Percentiles rank a stretch among this genome's conserved stretches.
Evolutionary conservation across 2,888 invertebrate genomes (phyloP).

Genomic region (Lottia gigantea): DNA sequence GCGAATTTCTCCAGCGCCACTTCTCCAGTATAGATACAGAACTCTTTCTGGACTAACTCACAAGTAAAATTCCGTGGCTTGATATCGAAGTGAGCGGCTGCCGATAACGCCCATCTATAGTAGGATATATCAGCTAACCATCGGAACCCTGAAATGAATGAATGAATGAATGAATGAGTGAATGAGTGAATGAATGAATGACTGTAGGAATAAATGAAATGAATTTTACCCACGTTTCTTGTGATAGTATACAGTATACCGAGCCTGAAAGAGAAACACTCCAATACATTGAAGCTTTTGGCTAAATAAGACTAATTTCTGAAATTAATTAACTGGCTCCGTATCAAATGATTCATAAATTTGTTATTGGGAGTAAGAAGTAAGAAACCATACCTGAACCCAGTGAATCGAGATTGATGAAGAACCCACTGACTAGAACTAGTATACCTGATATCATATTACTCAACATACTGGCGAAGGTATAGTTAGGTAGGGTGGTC

Average conservation of each 20-base stretch:
- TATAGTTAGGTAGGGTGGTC: constrained; percentile 52
- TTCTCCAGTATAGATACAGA: constrained; percentile 46
- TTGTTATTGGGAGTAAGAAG: too few species aligned
- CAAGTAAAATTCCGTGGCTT: constrained; percentile 50
- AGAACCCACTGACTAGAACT: constrained; percentile 56
- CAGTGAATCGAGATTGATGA: constrained; percentile 60
- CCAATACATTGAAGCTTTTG: too few species aligned
- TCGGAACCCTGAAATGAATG: constrained; percentile 43
- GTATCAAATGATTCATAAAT: too few species aligned
- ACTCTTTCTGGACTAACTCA: constrained; percentile 20
- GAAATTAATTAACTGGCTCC: too few species aligned
- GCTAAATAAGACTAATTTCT: not conserved
- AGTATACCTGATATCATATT: constrained; percentile 56
- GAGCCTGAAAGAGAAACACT: too few species aligned
- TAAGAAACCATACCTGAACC: constrained; percentile 43
- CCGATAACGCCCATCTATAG: constrained; percentile 58
- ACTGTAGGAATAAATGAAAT: too few species aligned
- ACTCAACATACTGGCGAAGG: constrained; percentile 50
- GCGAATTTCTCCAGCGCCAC: constrained; percentile 50
- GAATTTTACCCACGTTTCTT: too few species aligned
- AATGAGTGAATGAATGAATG: constrained; percentile 5
- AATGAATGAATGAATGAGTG: not conserved
- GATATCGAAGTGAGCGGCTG: constrained; percentile 48
- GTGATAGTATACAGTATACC: too few species aligned
- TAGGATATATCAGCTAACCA: constrained; percentile 58